Base-by-base conservation (phyloP, 2,888 invertebrate genomes). In the Agrochola litura region DNA sequence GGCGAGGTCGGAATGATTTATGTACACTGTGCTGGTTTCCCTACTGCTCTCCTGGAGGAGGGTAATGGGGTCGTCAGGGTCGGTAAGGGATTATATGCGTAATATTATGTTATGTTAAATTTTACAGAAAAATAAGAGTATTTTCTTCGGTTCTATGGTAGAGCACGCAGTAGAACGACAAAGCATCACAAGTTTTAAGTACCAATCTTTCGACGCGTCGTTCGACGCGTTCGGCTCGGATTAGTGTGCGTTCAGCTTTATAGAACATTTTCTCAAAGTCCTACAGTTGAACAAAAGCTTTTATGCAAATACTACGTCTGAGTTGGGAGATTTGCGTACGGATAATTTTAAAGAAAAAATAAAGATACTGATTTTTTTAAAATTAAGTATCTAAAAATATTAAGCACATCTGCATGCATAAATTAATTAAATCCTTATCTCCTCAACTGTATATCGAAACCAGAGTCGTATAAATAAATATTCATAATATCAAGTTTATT, bases 401-500 rank as follows among this genome's bases (percentile, higher is more conserved):
- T 60, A 43, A 52, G 22, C 56, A 22, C 30, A 61, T n/a, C 54
- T 61, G 49, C 30, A 41, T 65, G 6, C 19, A 60, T 43, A 41
- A 14, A 60, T 72, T 66, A 70, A 79, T 63, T 64, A 76, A 69
- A 67, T 52, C 30, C 19, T 73, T 64, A 70, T 76, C 49, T 71
- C 8, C 3, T 9, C 30, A 43, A 43, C 71, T 25, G 60, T 66
- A 56, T 19, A 68, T 66, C 22, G 49, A 73, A 73, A 76, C 68
- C 77, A 46, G 25, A 74, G 60, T 49, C 37, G 52, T n/a, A 76
- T 83, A n/a, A n/a, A n/a, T 37, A 79, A 76, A 85, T 82, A 82
- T 85, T 71, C 49, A 86, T 52, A 60, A 65, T 58, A 81, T 58
- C 81, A 68, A 73, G 75, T 81, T 84, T 78, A 37, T 58, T 60